Evolutionary conservation across 2,113 vertebrate species (phyloP).

Genomic region (Sebastes fasciatus): DNA sequence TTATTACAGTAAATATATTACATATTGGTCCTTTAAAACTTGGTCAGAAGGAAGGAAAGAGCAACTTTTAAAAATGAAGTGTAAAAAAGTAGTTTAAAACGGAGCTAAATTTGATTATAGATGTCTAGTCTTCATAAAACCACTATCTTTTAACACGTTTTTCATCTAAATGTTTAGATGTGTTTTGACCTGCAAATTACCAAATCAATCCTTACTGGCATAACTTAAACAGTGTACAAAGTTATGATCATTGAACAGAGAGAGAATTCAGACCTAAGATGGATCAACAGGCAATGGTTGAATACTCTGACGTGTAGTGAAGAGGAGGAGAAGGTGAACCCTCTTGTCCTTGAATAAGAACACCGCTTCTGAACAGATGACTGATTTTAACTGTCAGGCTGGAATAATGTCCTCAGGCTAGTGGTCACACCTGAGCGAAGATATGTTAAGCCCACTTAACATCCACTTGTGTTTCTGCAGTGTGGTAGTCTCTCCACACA

Average conservation of each 20-base stretch:
- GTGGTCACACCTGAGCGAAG: conserved; percentile 46
- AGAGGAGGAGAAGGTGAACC: not conserved
- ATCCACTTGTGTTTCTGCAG: conserved; percentile 32
- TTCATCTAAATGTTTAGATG: not conserved
- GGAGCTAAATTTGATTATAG: too few species aligned
- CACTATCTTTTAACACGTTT: not conserved
- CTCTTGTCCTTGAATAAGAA: not conserved
- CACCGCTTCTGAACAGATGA: not conserved
- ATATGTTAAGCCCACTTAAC: conserved; percentile 51
- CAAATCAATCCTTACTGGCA: not conserved
- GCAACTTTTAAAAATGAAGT: too few species aligned
- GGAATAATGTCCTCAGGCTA: conserved; percentile 55
- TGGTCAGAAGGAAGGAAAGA: too few species aligned
- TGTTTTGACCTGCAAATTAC: not conserved
- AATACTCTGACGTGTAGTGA: not conserved
- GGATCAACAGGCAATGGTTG: conserved; percentile 10
- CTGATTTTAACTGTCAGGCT: conserved; percentile 35
- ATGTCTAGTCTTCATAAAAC: too few species aligned
- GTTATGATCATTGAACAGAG: not conserved
- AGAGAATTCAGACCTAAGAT: not conserved
- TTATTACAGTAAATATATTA: too few species aligned
- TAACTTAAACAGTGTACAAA: not conserved
- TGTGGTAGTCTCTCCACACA: conserved; percentile 30
- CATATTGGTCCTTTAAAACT: too few species aligned
- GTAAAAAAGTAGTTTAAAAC: too few species aligned